phyloP scores from a whole-genome alignment of 2,888 invertebrate genomes.

The Pristionchus maxplancki region DNA sequence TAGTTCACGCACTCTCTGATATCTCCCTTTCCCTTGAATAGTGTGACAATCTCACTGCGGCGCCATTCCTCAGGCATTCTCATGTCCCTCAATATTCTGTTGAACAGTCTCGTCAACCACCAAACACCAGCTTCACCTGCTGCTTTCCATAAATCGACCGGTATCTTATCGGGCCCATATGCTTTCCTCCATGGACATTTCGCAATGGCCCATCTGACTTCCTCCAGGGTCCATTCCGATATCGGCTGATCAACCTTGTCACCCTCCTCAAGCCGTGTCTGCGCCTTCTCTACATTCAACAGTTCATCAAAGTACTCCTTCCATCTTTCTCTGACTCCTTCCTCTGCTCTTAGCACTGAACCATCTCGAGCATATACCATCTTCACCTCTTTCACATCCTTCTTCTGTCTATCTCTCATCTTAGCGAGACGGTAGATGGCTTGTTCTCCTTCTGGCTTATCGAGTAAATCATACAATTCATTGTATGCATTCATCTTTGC shows the following conservation, averaged over 20 bases:
- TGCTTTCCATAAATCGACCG: background rate
- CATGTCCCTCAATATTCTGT: background rate
- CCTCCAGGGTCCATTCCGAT: background rate
- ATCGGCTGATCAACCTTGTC: background rate
- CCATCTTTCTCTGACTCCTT: background rate
- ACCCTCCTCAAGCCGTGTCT: background rate
- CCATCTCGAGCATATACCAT: background rate
- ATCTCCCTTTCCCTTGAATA: background rate
- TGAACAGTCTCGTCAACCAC: too few species aligned
- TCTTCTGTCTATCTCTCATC: background rate
- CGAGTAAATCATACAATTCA: background rate
- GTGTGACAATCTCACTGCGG: background rate
- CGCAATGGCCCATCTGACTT: background rate
- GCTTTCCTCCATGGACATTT: background rate
- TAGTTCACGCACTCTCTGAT: background rate
- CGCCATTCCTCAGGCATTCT: too few species aligned
- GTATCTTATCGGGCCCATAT: too few species aligned
- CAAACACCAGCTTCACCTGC: background rate
- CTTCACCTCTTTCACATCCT: background rate
- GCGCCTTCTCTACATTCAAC: background rate
- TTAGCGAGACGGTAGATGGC: background rate
- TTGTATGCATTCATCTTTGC: constrained; percentile 16
- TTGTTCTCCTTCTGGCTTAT: constrained; percentile 7
- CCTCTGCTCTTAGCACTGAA: background rate
- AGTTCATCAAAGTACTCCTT: background rate